Conservation (phyloP, 2,797 vertebrate species). For the Dicrostonyx torquatus region DNA sequence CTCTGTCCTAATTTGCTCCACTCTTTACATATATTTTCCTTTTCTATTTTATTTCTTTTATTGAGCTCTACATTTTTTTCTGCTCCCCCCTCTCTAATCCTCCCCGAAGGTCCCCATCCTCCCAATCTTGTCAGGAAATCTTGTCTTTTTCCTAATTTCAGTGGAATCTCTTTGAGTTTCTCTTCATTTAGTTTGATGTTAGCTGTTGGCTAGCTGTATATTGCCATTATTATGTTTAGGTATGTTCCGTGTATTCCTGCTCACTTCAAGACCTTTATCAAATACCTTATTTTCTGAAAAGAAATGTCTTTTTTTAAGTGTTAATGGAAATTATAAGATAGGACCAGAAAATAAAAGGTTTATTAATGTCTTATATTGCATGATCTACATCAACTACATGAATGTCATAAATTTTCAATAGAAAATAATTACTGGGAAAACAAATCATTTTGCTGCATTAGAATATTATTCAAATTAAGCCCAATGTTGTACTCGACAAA, state of each 20-base stretch:
- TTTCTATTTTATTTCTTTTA: too few relatives aligned
- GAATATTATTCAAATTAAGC: background rate
- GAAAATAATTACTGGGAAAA: background rate
- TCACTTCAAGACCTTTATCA: background rate
- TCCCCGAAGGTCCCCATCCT: too few relatives aligned
- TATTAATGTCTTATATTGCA: background rate
- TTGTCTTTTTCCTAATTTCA: too few relatives aligned
- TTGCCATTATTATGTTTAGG: too few relatives aligned
- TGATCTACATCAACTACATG: background rate
- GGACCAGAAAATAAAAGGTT: background rate
- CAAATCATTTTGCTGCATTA: background rate
- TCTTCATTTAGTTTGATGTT: too few relatives aligned
- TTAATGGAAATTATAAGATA: background rate
- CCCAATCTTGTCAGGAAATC: too few relatives aligned
- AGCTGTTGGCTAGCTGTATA: too few relatives aligned
- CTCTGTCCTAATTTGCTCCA: background rate
- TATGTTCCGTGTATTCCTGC: too few relatives aligned
- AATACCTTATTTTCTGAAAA: slow-evolving; percentile 5
- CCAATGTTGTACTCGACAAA: background rate
- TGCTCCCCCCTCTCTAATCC: too few relatives aligned
- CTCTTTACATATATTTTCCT: background rate
- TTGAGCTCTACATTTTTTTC: too few relatives aligned
- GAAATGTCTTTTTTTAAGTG: background rate
- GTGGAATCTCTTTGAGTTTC: too few relatives aligned
- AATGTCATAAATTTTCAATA: slow-evolving; percentile 13